A percentile compares a stretch with the other conserved stretches of the same genome.
These are phyloP conservation scores for Exocentrus adspersus DNA, from an alignment of 2,888 invertebrate species.

Conservation along the genomic window DNA sequence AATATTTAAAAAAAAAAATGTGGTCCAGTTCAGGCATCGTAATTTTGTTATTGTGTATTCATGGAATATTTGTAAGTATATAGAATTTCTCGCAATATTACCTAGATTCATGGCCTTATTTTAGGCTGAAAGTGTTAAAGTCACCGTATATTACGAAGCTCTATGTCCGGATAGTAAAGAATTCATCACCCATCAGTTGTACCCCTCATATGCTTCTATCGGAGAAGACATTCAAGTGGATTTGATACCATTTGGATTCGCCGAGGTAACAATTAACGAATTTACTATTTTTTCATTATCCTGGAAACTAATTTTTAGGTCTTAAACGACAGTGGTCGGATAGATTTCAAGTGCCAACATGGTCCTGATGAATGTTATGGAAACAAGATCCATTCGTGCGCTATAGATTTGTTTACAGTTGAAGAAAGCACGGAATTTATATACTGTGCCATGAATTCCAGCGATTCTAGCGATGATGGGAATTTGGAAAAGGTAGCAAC, in stretches of 20 bases:
- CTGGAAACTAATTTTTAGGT: no score
- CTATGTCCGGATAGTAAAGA: slow-evolving; percentile 66
- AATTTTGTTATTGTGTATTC: not conserved
- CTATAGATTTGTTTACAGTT: slow-evolving; percentile 22
- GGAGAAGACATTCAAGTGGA: no score
- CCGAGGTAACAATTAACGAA: no score
- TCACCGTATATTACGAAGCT: slow-evolving; percentile 67
- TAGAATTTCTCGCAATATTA: no score
- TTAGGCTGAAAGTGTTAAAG: slow-evolving; percentile 46
- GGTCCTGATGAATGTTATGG: slow-evolving; percentile 65
- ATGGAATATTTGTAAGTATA: not conserved
- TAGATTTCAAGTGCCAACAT: slow-evolving; percentile 63
- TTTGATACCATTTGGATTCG: no score
- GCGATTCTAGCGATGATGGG: slow-evolving; percentile 37
- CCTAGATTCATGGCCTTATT: slow-evolving; percentile 10
- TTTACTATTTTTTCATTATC: no score
- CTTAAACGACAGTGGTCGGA: slow-evolving; percentile 11
- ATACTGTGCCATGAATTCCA: slow-evolving; percentile 61
- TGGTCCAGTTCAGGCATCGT: not conserved
- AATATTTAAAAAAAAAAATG: no score
- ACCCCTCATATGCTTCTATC: slow-evolving; percentile 58
- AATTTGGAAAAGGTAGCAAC: slow-evolving; percentile 43
- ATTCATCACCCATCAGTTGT: slow-evolving; percentile 64
- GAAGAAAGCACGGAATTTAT: slow-evolving; percentile 54
- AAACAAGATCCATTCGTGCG: slow-evolving; percentile 67